Percentiles rank a stretch among this genome's conserved stretches.
These are phyloP conservation scores for Aurelia sp. DNA, from an alignment of 30 jellyfish, hydroid and myxozoan genomes.

Conservation along the genomic window DNA sequence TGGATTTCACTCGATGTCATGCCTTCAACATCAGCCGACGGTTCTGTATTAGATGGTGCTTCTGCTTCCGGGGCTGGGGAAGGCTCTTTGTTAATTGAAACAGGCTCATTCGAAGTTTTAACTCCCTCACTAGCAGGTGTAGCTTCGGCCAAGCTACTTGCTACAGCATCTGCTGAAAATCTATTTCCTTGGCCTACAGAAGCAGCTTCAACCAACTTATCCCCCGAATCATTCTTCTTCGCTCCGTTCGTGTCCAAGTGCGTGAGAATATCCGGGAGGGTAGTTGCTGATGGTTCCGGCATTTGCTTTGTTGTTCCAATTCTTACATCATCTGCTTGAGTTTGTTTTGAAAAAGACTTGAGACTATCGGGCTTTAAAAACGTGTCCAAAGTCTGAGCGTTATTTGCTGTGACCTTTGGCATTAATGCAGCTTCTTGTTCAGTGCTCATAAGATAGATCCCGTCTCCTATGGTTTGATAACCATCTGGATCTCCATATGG, in stretches of 20 bases:
- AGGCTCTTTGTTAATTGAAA: not conserved
- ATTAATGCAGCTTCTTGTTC: conserved; percentile 51
- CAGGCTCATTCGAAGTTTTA: not conserved
- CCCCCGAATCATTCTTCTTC: not conserved
- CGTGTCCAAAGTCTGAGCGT: conserved; percentile 18
- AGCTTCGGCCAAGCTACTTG: not conserved
- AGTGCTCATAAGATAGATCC: conserved; percentile 73
- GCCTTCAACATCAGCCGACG: conserved; percentile 56
- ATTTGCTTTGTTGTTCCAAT: not conserved
- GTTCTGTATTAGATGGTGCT: conserved; percentile 11
- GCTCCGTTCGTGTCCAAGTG: conserved; percentile 21
- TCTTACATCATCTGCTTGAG: not conserved
- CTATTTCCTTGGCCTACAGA: conserved; percentile 16
- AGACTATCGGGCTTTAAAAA: not conserved
- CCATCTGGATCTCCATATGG: conserved; percentile 96
- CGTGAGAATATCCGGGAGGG: conserved; percentile 43
- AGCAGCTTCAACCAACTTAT: conserved; percentile 17
- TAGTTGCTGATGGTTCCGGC: conserved; percentile 39
- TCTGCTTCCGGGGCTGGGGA: conserved; percentile 8
- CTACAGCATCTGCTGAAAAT: not conserved
- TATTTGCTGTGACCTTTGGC: conserved; percentile 23
- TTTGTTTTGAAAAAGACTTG: not conserved
- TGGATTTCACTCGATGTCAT: conserved; percentile 51
- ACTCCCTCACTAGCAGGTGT: not conserved
- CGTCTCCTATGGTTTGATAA: conserved; percentile 94